Conservation (phyloP, 2,888 invertebrate genomes). For the Diadegma fenestrale region DNA sequence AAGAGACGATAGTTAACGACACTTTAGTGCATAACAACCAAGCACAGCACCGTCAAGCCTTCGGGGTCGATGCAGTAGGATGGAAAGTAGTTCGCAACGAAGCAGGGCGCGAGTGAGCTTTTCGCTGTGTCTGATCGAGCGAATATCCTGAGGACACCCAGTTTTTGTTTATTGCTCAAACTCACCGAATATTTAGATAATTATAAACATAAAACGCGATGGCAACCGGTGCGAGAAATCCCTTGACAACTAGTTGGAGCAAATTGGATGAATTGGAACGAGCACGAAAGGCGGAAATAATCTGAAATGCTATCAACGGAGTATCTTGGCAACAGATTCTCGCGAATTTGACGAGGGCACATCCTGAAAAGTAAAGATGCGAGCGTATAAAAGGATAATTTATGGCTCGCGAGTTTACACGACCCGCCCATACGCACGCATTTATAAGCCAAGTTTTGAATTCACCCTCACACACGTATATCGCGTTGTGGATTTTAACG, state of each 20-base stretch:
- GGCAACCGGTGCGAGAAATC: neutral
- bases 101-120: neutral
- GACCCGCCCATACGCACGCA: constrained; percentile 53
- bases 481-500: neutral
- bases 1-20: constrained; percentile 61
- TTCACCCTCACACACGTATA: constrained; percentile 14
- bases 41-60: constrained; percentile 54
- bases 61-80: constrained; percentile 30
- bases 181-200: neutral
- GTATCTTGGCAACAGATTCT: constrained; percentile 28
- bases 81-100: constrained; percentile 2
- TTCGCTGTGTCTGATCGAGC: neutral
- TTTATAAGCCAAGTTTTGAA: constrained; percentile 59
- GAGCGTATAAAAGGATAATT: constrained; percentile 40
- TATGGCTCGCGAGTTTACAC: constrained; percentile 50
- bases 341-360: constrained; percentile 36
- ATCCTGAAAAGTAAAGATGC: constrained; percentile 8
- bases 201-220: neutral
- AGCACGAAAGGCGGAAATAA: constrained; percentile 14
- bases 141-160: neutral
- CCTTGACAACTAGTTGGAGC: neutral
- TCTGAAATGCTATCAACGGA: constrained; percentile 34
- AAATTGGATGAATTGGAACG: neutral
- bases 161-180: neutral
- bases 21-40: constrained; percentile 61